Evolutionary conservation across 1,140 invertebrate genomes (phyloP).

Genomic region (Drosophila ananassae): DNA sequence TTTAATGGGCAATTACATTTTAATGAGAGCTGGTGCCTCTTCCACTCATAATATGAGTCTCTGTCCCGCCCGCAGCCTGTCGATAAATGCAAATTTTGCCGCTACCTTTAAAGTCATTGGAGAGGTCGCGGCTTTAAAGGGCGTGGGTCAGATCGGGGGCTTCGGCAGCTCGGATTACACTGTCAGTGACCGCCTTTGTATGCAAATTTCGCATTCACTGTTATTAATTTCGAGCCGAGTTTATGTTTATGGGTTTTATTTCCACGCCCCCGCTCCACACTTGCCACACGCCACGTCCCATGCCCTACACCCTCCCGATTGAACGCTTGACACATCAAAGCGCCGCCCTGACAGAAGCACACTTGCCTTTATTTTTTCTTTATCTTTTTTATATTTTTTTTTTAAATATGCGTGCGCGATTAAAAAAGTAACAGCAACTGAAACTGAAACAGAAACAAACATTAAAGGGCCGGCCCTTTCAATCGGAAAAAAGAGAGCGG

Average conservation of each 20-base stretch:
- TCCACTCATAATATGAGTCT: conserved; percentile 7
- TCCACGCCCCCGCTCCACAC: neutral
- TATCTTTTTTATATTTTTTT: neutral
- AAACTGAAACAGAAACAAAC: conserved; percentile 44
- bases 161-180: conserved; percentile 16
- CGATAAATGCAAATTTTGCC: conserved; percentile 66
- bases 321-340: conserved; percentile 56
- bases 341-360: conserved; percentile 42
- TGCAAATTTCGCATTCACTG: conserved; percentile 41
- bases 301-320: conserved; percentile 12
- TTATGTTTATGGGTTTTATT: conserved; percentile 3
- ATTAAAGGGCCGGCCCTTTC: conserved; percentile 62
- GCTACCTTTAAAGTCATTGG: conserved; percentile 14
- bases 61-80: conserved; percentile 8
- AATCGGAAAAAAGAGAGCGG: conserved; percentile 58
- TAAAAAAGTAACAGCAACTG: conserved; percentile 33
- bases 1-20: conserved; percentile 74
- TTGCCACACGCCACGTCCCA: neutral
- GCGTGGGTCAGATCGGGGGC: neutral
- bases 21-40: conserved; percentile 44
- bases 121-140: conserved; percentile 25
- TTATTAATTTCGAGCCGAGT: conserved; percentile 46
- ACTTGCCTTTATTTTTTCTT: conserved; percentile 17
- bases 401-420: conserved; percentile 48
- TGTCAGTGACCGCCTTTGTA: conserved; percentile 42